phyloP scores from a whole-genome alignment of 2,888 invertebrate genomes.

The Nymphalis c-album region DNA sequence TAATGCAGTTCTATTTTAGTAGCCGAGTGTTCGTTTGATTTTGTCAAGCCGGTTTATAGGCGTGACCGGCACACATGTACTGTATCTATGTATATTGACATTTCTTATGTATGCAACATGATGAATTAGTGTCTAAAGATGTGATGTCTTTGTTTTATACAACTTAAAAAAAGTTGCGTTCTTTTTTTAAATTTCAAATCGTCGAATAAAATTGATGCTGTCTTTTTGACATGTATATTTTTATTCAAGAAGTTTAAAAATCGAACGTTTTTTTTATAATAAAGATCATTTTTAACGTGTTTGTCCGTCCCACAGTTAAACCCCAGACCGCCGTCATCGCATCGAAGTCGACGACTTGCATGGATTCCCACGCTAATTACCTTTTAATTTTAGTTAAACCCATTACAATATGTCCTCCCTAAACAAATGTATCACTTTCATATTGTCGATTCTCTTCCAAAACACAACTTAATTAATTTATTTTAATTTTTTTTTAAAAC shows the following conservation, averaged over 20 bases:
- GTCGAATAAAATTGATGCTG: too few species aligned
- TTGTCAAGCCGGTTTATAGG: too few species aligned
- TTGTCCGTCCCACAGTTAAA: conserved; percentile 43
- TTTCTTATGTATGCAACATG: too few species aligned
- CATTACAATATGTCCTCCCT: background rate
- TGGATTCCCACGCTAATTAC: conserved; percentile 44
- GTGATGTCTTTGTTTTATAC: too few species aligned
- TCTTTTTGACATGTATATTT: too few species aligned
- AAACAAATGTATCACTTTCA: background rate
- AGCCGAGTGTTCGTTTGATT: too few species aligned
- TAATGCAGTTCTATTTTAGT: too few species aligned
- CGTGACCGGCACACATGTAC: too few species aligned
- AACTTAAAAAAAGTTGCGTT: background rate
- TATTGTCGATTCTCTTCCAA: background rate
- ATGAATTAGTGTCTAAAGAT: too few species aligned
- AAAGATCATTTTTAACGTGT: conserved; percentile 18
- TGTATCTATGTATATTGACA: too few species aligned
- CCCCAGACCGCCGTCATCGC: conserved; percentile 41
- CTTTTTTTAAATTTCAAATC: background rate
- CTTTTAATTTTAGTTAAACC: background rate
- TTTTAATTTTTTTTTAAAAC: background rate
- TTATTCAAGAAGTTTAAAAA: background rate
- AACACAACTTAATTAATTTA: background rate
- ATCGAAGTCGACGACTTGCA: conserved; percentile 45
- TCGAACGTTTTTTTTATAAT: background rate